Conservation (phyloP, 2,888 invertebrate species). For the Drosophila nr. perissopoda region DNA sequence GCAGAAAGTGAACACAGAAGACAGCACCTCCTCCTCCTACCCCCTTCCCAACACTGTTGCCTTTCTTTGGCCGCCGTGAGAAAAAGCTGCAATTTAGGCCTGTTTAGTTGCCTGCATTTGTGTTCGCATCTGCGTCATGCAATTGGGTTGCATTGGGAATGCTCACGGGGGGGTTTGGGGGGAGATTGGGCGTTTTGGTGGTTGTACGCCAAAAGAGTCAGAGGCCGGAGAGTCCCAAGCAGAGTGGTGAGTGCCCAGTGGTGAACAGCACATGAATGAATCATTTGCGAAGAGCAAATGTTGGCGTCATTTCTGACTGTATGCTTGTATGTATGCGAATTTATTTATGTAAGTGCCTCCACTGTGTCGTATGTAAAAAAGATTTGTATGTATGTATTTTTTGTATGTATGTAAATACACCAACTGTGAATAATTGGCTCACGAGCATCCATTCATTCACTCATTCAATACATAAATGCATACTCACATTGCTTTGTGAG, state of each 20-base stretch:
- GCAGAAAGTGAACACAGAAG: slow-evolving; percentile 20
- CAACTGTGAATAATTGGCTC: slow-evolving; percentile 35
- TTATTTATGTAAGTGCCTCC: slow-evolving; percentile 12
- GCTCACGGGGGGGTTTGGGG: slow-evolving; percentile 10
- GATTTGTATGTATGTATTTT: background rate
- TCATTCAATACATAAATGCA: slow-evolving; percentile 52
- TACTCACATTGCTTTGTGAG: background rate
- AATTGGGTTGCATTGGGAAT: slow-evolving; percentile 61
- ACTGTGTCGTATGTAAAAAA: slow-evolving; percentile 11
- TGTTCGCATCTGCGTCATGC: slow-evolving; percentile 76
- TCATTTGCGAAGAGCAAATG: slow-evolving; percentile 67
- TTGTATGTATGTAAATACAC: background rate
- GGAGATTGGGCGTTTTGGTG: slow-evolving; percentile 9
- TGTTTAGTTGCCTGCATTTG: slow-evolving; percentile 33
- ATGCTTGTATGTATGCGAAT: slow-evolving; percentile 17
- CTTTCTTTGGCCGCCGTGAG: slow-evolving; percentile 13
- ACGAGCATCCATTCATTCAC: slow-evolving; percentile 31
- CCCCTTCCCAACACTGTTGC: background rate
- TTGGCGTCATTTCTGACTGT: slow-evolving; percentile 70
- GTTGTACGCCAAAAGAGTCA: slow-evolving; percentile 21
- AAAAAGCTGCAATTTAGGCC: slow-evolving; percentile 46
- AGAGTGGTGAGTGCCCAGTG: slow-evolving; percentile 25
- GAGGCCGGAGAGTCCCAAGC: background rate
- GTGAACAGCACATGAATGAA: slow-evolving; percentile 70
- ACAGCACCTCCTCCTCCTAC: background rate